phyloP scores from a whole-genome alignment of 1,140 invertebrate genomes.

The Camponotus floridanus region DNA sequence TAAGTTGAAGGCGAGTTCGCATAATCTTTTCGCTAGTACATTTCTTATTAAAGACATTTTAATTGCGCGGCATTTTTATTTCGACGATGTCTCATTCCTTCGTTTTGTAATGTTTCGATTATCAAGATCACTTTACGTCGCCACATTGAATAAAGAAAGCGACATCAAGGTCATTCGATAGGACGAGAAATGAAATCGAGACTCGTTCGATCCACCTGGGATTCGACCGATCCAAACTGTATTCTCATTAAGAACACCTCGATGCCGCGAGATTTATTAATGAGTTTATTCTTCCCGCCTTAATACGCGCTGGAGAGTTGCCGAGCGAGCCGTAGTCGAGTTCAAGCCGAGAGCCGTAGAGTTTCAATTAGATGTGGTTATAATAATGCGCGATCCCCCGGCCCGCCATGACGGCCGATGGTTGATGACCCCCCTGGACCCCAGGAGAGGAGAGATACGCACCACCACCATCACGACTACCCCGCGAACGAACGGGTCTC shows the following conservation, averaged over 20 bases:
- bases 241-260: constrained; percentile 45
- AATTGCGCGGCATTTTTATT: neutral
- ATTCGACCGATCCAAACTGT: neutral
- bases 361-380: constrained; percentile 81
- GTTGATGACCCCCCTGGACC: constrained; percentile 77
- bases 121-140: neutral
- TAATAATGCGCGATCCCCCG: constrained; percentile 74
- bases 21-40: neutral
- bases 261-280: constrained; percentile 61
- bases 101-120: neutral
- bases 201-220: neutral
- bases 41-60: neutral
- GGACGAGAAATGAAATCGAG: constrained; percentile 3
- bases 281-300: constrained; percentile 51
- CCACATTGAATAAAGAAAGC: constrained; percentile 17
- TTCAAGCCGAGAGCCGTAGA: constrained; percentile 43
- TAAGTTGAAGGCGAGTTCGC: neutral
- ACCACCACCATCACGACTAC: constrained; percentile 55
- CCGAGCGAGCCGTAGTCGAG: constrained; percentile 15
- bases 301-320: constrained; percentile 28
- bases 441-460: constrained; percentile 69
- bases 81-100: neutral
- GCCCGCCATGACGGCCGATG: constrained; percentile 70
- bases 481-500: constrained; percentile 72
- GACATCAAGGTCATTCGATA: constrained; percentile 23